Percentiles rank a stretch among this genome's conserved stretches.
Conservation (phyloP, 2,888 invertebrate species). For the Ctena decussata region DNA sequence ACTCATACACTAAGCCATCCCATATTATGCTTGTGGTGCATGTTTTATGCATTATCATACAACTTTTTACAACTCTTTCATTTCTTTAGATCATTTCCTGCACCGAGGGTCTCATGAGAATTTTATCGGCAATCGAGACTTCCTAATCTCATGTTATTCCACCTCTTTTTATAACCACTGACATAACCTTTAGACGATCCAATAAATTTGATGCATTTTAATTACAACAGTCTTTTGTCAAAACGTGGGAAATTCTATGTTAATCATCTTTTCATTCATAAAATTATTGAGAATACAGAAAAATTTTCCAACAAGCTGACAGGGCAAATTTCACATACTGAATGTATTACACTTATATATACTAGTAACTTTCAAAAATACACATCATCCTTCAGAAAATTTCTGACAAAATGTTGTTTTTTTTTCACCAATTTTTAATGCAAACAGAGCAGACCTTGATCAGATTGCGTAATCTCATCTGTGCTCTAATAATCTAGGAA, state of each 20-base stretch:
- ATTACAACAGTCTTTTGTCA: slow-evolving; percentile 8
- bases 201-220: neutral
- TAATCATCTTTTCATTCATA: neutral
- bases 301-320: too few relatives aligned
- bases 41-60: neutral
- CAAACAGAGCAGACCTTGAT: too few relatives aligned
- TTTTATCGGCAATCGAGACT: neutral
- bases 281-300: too few relatives aligned
- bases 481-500: too few relatives aligned
- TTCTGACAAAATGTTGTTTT: too few relatives aligned
- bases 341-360: too few relatives aligned
- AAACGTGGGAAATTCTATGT: neutral
- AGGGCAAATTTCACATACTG: too few relatives aligned
- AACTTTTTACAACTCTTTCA: neutral
- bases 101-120: neutral
- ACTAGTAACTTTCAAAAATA: too few relatives aligned
- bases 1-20: too few relatives aligned
- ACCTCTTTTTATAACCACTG: neutral
- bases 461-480: too few relatives aligned
- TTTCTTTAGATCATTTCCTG: slow-evolving; percentile 1
- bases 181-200: neutral
- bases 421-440: too few relatives aligned
- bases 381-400: too few relatives aligned
- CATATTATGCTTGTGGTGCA: neutral
- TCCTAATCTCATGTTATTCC: neutral